Evolutionary conservation across 2,113 vertebrate genomes (phyloP).

Genomic region (Nansenia antarctica): DNA sequence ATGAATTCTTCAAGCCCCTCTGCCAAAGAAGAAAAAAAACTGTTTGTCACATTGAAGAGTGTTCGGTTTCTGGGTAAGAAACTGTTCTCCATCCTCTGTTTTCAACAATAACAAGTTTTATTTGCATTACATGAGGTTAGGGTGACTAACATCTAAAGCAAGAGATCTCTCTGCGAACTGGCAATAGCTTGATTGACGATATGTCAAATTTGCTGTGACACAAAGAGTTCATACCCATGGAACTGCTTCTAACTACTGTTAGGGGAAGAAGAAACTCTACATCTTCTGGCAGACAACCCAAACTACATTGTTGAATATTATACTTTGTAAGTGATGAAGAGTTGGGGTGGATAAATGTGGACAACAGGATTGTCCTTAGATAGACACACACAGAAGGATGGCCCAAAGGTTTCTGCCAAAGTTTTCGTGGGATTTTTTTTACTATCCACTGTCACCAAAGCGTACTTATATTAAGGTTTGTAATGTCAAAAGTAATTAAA

Average conservation of each 20-base stretch:
- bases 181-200: background rate
- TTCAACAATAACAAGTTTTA: background rate
- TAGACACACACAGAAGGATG: background rate
- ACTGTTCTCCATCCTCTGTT: background rate
- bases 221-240: background rate
- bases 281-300: background rate
- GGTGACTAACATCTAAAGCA: background rate
- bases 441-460: background rate
- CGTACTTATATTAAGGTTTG: too few species aligned
- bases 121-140: background rate
- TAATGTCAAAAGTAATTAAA: too few species aligned
- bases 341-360: background rate
- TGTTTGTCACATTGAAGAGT: background rate
- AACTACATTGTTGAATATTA: background rate
- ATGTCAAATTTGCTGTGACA: background rate
- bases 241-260: slow-evolving; percentile 43
- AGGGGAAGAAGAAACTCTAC: slow-evolving; percentile 60
- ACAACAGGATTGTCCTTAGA: background rate
- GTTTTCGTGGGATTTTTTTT: background rate
- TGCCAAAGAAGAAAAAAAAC: background rate
- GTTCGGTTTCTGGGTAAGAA: background rate
- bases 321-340: background rate
- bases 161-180: background rate
- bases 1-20: background rate
- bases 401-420: background rate